Percentiles rank a stretch among this genome's conserved stretches.
phyloP scores from a whole-genome alignment of 2,888 invertebrate species.

The Vesta saturnalis region DNA sequence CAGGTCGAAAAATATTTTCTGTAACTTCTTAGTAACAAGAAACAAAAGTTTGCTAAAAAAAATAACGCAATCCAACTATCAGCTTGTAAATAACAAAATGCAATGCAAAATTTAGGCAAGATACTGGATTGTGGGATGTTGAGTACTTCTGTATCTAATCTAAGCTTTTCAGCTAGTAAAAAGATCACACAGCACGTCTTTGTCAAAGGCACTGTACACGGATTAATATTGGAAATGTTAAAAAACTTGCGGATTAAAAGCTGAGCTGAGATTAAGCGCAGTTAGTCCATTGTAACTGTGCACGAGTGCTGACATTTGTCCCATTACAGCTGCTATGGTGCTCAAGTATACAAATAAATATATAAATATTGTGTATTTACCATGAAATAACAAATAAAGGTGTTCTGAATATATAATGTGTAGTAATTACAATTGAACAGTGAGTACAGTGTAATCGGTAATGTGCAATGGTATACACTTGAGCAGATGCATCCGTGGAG shows the following conservation, averaged over 20 bases:
- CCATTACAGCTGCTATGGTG: conserved; percentile 50
- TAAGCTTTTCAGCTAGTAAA: conserved; percentile 55
- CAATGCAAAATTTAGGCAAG: conserved; percentile 36
- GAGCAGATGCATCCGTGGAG: conserved; percentile 42
- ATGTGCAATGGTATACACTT: conserved; percentile 34
- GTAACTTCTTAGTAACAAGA: conserved; percentile 45
- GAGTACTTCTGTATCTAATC: conserved; percentile 49
- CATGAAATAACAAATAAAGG: conserved; percentile 24
- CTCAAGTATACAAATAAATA: conserved; percentile 34
- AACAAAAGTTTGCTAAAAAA: conserved; percentile 50
- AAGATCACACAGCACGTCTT: conserved; percentile 59
- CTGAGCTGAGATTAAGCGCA: conserved; percentile 64
- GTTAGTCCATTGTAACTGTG: conserved; percentile 63
- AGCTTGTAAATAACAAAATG: conserved; percentile 30
- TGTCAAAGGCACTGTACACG: conserved; percentile 57
- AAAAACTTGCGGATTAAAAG: conserved; percentile 63
- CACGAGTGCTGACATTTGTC: conserved; percentile 62
- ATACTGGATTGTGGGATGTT: conserved; percentile 26
- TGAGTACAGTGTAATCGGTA: conserved; percentile 25
- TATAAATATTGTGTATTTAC: conserved; percentile 17
- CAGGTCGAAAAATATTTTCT: conserved; percentile 47
- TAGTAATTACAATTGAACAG: conserved; percentile 16
- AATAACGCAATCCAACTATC: conserved; percentile 48
- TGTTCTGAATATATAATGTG: conserved; percentile 31
- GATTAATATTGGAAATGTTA: conserved; percentile 60